Evolutionary conservation across 2,888 invertebrate genomes (phyloP).

Genomic region (Drosophila helvetica): DNA sequence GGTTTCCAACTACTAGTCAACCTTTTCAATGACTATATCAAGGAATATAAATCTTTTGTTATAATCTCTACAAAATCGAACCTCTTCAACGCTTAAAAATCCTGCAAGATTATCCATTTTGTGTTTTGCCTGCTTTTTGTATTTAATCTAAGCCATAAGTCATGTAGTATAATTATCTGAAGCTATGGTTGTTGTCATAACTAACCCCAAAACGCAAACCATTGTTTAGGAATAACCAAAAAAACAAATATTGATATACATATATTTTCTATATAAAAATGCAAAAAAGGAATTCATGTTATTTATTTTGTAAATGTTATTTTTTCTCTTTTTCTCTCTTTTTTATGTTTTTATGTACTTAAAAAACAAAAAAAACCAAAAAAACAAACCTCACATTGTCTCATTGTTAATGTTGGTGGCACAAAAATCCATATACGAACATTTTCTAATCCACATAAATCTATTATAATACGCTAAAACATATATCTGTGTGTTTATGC

Average conservation of each 20-base stretch:
- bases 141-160: background rate
- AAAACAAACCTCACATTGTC: constrained; percentile 62
- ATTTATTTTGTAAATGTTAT: constrained; percentile 82
- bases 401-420: constrained; percentile 81
- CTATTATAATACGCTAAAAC: constrained; percentile 38
- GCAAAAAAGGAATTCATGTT: constrained; percentile 47
- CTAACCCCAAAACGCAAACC: constrained; percentile 12
- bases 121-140: background rate
- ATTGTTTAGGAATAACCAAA: constrained; percentile 17
- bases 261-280: constrained; percentile 17
- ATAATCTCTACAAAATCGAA: background rate
- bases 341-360: constrained; percentile 78
- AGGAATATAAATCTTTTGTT: background rate
- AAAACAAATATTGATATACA: constrained; percentile 19
- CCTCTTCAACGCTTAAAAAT: background rate
- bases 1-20: no score
- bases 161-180: background rate
- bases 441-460: constrained; percentile 42
- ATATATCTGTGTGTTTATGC: constrained; percentile 32
- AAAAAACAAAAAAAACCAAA: constrained; percentile 54
- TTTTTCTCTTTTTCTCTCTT: constrained; percentile 80
- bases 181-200: background rate
- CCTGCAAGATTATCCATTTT: background rate
- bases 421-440: constrained; percentile 72
- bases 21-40: background rate